phyloP scores from a whole-genome alignment of 2,797 vertebrate genomes.

The Pseudochirops corinnae region DNA sequence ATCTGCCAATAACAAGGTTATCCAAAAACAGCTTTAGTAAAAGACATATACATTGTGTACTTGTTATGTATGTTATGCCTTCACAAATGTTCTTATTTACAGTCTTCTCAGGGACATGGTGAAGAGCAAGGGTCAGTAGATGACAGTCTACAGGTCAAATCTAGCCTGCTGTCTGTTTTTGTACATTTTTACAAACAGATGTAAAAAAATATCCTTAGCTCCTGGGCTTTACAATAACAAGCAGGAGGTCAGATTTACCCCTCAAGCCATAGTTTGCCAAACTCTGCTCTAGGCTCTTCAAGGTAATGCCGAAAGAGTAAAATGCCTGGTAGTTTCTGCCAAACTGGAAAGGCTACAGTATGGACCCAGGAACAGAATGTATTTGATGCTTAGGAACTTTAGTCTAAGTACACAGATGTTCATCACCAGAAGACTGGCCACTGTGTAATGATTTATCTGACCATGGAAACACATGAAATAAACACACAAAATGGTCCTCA shows the following conservation, averaged over 20 bases:
- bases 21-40: not conserved
- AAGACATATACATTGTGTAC: not conserved
- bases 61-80: not conserved
- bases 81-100: not conserved
- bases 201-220: not conserved
- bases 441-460: not conserved
- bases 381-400: not conserved
- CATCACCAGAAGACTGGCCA: not conserved
- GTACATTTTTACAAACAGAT: not conserved
- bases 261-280: not conserved
- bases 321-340: not conserved
- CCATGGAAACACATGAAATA: not conserved
- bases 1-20: conserved; percentile 28
- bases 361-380: not conserved
- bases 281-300: not conserved
- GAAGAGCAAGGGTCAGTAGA: not conserved
- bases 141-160: not conserved
- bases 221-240: not conserved
- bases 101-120: not conserved
- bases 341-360: not conserved
- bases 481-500: not conserved
- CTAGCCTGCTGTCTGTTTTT: not conserved
- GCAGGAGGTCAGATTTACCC: not conserved
- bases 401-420: not conserved
- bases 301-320: not conserved